Evolutionary conservation across 2,797 vertebrate species (phyloP).

Genomic region (Atherinosoma microstoma): DNA sequence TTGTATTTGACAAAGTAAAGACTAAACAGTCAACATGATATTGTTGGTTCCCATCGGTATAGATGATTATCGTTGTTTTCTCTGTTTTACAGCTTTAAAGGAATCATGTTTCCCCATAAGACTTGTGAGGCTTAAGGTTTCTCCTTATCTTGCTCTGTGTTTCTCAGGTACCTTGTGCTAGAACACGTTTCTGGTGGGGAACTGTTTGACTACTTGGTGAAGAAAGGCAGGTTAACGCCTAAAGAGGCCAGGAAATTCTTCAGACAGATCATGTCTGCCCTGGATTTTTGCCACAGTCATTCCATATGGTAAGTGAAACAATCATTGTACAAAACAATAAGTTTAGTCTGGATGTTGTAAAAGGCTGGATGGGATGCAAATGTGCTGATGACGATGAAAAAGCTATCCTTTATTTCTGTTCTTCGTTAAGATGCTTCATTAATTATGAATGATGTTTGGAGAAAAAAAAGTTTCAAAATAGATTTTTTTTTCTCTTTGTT

Average conservation of each 20-base stretch:
- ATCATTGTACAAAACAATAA: not conserved
- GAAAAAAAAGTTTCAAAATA: not conserved
- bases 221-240: slow-evolving; percentile 96
- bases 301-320: slow-evolving; percentile 93
- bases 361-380: not conserved
- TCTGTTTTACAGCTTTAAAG: slow-evolving; percentile 14
- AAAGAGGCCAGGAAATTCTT: slow-evolving; percentile 99
- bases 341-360: not conserved
- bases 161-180: slow-evolving; percentile 93
- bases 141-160: not conserved
- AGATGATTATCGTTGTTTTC: slow-evolving; percentile 20
- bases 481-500: not conserved
- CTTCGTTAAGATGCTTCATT: not conserved
- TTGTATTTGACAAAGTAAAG: slow-evolving; percentile 27
- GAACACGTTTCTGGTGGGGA: slow-evolving; percentile 98
- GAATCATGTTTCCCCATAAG: not conserved
- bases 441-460: not conserved
- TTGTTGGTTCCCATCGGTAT: slow-evolving; percentile 18
- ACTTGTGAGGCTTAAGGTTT: slow-evolving; percentile 5
- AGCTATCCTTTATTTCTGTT: not conserved
- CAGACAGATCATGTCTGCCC: slow-evolving; percentile 98
- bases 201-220: slow-evolving; percentile 98
- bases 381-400: not conserved
- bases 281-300: slow-evolving; percentile 99
- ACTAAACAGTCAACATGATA: slow-evolving; percentile 30